Evolutionary conservation across 2,113 vertebrate species (phyloP), one percentile per base, ranked within the genome.

Genomic region (Pogonocichla stellata): DNA sequence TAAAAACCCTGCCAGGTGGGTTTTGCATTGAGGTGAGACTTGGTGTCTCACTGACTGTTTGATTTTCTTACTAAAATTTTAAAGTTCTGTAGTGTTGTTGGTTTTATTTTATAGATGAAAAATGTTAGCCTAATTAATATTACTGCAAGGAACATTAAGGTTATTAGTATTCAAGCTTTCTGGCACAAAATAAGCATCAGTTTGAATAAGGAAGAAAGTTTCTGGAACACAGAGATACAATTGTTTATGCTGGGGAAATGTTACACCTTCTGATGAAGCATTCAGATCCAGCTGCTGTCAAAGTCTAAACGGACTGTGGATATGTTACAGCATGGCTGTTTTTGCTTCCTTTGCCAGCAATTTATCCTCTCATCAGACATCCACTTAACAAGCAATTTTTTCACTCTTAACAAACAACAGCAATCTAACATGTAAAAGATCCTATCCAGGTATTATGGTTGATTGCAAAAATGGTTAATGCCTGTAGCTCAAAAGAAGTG

Each of bases 391-490:
- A 90, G 62, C 12, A n/a, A 6, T 45, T 80, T 88, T 94, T 92
- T 73, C 64, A 86, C 53, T 70, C 69, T 78, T 78, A 48, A 31
- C 43, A 74, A 96, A 80, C 38, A 96, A 45, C n/a, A 86, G 34
- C 60, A 95, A 74, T 77, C 72, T 78, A 88, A 86, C 25, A 83
- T 61, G 53, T 58, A 86, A 93, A 93, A 92, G 75, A 84, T 60
- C 60, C 56, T 90, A 83, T 74, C 48, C 80, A 78, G 81, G 60
- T 92, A 70, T 62, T 90, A 81, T 8, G 23, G 23, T 40, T 94
- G 80, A 78, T 95, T 93, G 81, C 48, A 71, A 57, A 92, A 90
- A 91, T 31, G 28, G 90, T 91, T 95, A 93, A 94, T 57, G 60
- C 57, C 61, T 86, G 53, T 74, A 88, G 48, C 61, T 79, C 69